phyloP scores from a whole-genome alignment of 2,797 vertebrate species.

The Sebastes trivittatus region DNA sequence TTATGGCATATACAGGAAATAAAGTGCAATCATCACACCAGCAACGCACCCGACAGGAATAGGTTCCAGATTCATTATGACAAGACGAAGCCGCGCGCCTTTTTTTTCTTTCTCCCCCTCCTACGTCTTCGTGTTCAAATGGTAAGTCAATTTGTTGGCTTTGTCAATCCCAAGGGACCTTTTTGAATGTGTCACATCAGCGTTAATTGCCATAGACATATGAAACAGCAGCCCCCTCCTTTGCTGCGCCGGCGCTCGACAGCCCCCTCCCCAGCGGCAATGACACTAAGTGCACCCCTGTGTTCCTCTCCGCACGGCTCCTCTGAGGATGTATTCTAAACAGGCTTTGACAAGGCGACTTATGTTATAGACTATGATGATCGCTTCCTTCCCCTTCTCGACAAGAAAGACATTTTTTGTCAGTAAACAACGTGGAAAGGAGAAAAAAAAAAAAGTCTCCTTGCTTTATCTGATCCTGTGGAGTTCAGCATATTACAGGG shows the following conservation, averaged over 20 bases:
- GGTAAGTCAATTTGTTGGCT: slow-evolving; percentile 81
- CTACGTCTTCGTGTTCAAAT: slow-evolving; percentile 63
- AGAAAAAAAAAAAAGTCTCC: slow-evolving; percentile 2
- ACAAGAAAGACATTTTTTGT: slow-evolving; percentile 61
- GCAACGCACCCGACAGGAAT: slow-evolving; percentile 57
- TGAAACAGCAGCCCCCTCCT: slow-evolving; percentile 69
- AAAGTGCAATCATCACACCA: slow-evolving; percentile 66
- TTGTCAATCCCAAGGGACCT: slow-evolving; percentile 73
- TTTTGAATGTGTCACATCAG: slow-evolving; percentile 78
- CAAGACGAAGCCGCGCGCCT: slow-evolving; percentile 56
- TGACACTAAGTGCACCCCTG: slow-evolving; percentile 75
- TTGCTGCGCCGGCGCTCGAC: slow-evolving; percentile 36
- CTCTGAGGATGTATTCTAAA: slow-evolving; percentile 68
- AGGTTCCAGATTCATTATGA: slow-evolving; percentile 69
- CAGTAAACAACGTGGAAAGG: slow-evolving; percentile 52
- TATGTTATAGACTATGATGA: slow-evolving; percentile 58
- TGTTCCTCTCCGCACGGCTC: slow-evolving; percentile 64
- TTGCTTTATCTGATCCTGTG: slow-evolving; percentile 56
- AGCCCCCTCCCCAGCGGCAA: slow-evolving; percentile 66
- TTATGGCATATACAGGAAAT: slow-evolving; percentile 67
- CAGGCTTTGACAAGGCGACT: slow-evolving; percentile 73
- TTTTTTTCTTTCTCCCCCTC: slow-evolving; percentile 17
- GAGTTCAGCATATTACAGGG: slow-evolving; percentile 58
- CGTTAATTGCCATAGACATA: slow-evolving; percentile 80
- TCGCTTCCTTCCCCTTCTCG: slow-evolving; percentile 39